Conservation (phyloP, 2,113 vertebrate species). For the Uropsilus gracilis region DNA sequence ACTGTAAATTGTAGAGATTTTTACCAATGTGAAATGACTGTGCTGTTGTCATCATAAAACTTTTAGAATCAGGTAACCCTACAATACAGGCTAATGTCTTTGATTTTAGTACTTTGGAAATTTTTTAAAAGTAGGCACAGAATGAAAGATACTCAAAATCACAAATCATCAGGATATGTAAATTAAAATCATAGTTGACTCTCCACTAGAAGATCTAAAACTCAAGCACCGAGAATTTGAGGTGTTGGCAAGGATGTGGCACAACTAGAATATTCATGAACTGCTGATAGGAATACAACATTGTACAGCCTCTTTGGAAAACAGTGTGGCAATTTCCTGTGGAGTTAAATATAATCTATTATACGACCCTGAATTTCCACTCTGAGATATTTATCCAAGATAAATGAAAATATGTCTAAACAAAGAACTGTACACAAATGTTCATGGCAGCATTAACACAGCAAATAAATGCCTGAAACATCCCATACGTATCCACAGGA, state of each 20-base stretch:
- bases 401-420: background rate
- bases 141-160: conserved; percentile 13
- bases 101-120: conserved; percentile 13
- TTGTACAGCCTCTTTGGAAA: background rate
- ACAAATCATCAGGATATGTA: conserved; percentile 39
- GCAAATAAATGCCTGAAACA: background rate
- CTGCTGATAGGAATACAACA: background rate
- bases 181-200: conserved; percentile 11
- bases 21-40: background rate
- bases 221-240: background rate
- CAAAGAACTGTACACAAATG: background rate
- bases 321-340: background rate
- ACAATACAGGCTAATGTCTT: background rate
- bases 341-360: background rate
- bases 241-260: background rate
- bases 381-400: background rate
- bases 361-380: background rate
- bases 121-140: background rate
- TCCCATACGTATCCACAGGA: background rate
- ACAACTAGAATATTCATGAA: background rate
- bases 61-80: conserved; percentile 15
- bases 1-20: background rate
- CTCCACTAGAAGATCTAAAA: background rate
- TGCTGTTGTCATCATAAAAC: background rate
- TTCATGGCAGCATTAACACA: background rate